These are phyloP conservation scores for sheep (Ovis aries) DNA, from an alignment of 2,113 vertebrate genomes.

Conservation along the genomic window DNA sequence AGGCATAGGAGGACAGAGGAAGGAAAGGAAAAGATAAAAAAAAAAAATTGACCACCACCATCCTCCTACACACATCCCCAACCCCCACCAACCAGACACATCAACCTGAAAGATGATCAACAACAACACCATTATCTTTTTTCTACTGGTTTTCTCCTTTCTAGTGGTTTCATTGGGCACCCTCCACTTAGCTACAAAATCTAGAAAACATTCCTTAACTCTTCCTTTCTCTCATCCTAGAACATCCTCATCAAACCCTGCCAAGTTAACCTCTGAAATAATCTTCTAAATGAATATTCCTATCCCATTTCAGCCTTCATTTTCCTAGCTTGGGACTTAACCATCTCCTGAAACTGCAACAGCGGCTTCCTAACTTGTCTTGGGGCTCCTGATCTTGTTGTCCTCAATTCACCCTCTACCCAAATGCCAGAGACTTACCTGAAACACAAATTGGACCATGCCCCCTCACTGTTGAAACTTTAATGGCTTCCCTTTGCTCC, in stretches of 20 bases:
- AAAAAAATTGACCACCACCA: neutral
- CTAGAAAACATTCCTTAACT: neutral
- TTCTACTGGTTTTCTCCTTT: constrained; percentile 1
- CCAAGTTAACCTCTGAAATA: constrained; percentile 11
- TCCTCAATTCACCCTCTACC: neutral
- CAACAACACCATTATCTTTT: neutral
- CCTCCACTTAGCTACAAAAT: neutral
- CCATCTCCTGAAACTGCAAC: neutral
- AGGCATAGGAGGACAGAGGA: neutral
- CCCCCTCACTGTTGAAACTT: neutral
- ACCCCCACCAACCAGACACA: neutral
- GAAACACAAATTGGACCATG: neutral
- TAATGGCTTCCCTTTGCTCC: neutral
- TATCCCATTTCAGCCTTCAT: neutral
- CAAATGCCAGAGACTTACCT: neutral
- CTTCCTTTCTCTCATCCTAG: neutral
- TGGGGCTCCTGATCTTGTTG: neutral
- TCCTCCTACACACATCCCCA: neutral
- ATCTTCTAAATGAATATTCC: constrained; percentile 22
- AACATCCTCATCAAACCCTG: constrained; percentile 28
- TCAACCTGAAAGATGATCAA: neutral
- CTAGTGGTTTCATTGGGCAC: neutral
- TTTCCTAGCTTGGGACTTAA: constrained; percentile 7
- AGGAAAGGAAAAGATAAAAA: neutral
- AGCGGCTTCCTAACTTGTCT: constrained; percentile 23